Conservation (phyloP, 2,888 invertebrate species). For the Hirtodrosophila histrioides region DNA sequence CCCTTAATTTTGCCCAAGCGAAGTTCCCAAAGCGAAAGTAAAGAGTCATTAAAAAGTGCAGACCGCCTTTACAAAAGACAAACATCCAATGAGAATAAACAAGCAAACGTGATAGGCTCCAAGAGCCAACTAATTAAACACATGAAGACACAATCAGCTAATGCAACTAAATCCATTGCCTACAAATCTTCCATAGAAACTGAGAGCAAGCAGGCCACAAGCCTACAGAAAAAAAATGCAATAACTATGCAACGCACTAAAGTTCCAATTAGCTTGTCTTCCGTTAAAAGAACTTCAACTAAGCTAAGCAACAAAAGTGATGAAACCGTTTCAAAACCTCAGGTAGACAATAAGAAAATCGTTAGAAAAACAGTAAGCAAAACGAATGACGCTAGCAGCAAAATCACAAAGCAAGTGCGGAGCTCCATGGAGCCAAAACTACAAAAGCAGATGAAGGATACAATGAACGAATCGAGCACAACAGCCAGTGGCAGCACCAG, state of each 20-base stretch:
- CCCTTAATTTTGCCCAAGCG: slow-evolving; percentile 40
- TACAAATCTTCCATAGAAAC: slow-evolving; percentile 74
- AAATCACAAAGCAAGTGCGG: slow-evolving; percentile 26
- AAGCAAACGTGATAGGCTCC: slow-evolving; percentile 73
- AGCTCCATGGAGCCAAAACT: slow-evolving; percentile 62
- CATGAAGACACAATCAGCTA: slow-evolving; percentile 76
- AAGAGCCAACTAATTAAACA: slow-evolving; percentile 76
- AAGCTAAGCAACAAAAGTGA: slow-evolving; percentile 65
- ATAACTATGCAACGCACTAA: slow-evolving; percentile 64
- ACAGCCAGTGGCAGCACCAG: slow-evolving; percentile 74
- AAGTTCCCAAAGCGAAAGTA: slow-evolving; percentile 64
- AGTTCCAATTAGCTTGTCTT: slow-evolving; percentile 70
- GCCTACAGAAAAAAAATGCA: slow-evolving; percentile 52
- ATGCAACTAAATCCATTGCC: slow-evolving; percentile 69
- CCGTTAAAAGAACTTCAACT: slow-evolving; percentile 59
- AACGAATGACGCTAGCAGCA: slow-evolving; percentile 38
- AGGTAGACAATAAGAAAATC: slow-evolving; percentile 68
- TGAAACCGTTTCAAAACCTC: slow-evolving; percentile 65
- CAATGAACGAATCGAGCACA: slow-evolving; percentile 73
- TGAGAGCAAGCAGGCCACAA: slow-evolving; percentile 56
- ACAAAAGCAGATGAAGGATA: slow-evolving; percentile 79
- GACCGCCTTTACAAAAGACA: slow-evolving; percentile 67
- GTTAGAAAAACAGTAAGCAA: slow-evolving; percentile 47
- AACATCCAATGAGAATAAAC: slow-evolving; percentile 69
- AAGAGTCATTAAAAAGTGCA: slow-evolving; percentile 64